phyloP scores from a whole-genome alignment of 2,888 invertebrate genomes.

The Parnassius glacialis region DNA sequence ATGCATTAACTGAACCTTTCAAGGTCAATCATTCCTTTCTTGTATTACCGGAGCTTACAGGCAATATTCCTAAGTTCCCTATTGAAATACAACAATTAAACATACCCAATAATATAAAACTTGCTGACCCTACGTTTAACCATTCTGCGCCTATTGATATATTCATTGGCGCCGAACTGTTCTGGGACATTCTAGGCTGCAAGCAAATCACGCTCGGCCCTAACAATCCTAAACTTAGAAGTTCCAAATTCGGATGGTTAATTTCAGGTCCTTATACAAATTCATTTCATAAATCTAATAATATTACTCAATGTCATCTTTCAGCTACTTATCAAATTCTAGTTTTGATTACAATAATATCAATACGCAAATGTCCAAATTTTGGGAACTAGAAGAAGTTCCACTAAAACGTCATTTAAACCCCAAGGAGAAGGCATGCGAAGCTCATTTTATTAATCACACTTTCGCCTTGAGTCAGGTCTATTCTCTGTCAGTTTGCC shows the following conservation, averaged over 20 bases:
- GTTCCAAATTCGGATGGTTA: too few species aligned
- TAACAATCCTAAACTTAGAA: too few species aligned
- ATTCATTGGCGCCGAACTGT: too few species aligned
- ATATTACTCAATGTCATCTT: background rate
- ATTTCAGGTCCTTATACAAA: background rate
- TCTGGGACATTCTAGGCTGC: too few species aligned
- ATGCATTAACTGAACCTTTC: background rate
- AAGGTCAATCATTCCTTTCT: background rate
- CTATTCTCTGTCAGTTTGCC: too few species aligned
- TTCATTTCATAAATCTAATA: background rate
- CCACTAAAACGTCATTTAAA: background rate
- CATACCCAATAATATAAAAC: background rate
- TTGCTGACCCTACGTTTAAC: background rate
- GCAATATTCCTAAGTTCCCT: background rate
- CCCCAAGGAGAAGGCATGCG: background rate
- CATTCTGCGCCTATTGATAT: too few species aligned
- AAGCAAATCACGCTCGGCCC: too few species aligned
- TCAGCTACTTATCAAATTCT: background rate
- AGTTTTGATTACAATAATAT: background rate
- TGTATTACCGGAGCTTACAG: background rate
- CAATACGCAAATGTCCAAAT: background rate
- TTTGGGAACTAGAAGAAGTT: background rate
- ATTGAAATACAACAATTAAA: too few species aligned
- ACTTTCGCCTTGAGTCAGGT: background rate
- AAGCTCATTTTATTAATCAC: background rate